Evolutionary conservation across 2,797 vertebrate species (phyloP), one percentile per base, ranked within the genome.

Genomic region (Mormyrus proboscirostris): DNA sequence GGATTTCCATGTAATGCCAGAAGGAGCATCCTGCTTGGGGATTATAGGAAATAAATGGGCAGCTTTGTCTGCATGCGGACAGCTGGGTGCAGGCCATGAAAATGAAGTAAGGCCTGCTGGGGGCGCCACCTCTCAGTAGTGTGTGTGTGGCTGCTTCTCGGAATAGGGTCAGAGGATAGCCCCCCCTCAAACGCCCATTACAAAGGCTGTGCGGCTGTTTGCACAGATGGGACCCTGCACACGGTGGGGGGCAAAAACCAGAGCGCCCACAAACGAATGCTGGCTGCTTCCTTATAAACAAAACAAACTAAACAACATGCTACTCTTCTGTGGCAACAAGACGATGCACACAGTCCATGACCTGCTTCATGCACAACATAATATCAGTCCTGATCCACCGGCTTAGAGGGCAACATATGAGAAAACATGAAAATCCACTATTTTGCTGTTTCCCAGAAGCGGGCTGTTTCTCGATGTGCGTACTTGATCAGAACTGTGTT

Each of bases 181-280:
- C 91, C 90, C 89, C 38, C n/a, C 16, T 29, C 3, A 44, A 89
- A 73, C 41, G 82, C 59, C 86, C 85, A 88, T 62, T 33, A 91
- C 91, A 89, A 88, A 91, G 90, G 1, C 2, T 62, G 53, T 2
- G 69, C 91, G 90, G 93, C 92, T 93, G 90, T 93, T 94, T 94
- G 92, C 91, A 94, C 94, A 96, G 95, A 96, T 94, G 95, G 94
- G 88, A 92, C 90, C 84, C 91, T 90, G 79, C 49, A 92, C 91
- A 92, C 90, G 92, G 93, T 91, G 91, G 92, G 90, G 93, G 82
- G 88, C 88, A 85, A 89, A 90, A 90, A 93, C 89, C 88, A 89
- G 55, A 76, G 38, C 90, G 89, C 90, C 88, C 0, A 62, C 88
- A 38, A 92, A 91, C 90, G 91, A 7, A 2, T 29, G 1, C 12